Evolutionary conservation across 2,888 invertebrate species (phyloP), one percentile per base, ranked within the genome.

Genomic region (Balanococcus diminutus): DNA sequence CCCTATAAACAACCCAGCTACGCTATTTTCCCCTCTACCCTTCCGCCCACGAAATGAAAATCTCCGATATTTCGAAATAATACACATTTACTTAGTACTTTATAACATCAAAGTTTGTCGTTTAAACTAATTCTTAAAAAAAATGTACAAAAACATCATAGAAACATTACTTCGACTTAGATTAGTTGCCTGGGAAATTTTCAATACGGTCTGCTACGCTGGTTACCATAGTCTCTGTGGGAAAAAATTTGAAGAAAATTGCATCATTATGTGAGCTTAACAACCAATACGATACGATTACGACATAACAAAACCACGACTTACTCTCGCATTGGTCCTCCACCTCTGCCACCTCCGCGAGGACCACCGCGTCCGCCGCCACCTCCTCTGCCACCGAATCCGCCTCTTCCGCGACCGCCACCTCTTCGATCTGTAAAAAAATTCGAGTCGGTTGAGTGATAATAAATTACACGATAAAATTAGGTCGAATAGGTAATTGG

Each of bases 311-410:
- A 84, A 84, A 39, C 86, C 19, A 39, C 56, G 86, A 91, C 91
- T 46, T 91, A 91, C 88, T 92, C 90, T 89, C 92, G 89, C 92
- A 90, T 91, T 82, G 90, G 91, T 84, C 91, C 92, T 84, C 91
- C 92, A 86, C 91, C 89, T 28, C 92, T 91, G 82, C 91, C 89
- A 6, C 90, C 89, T 9, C 91, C 90, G 31, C 90, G 89, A 84
- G 90, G 90, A 22, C 89, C 89, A 87, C 91, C 89, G 87, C 90
- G 90, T 42, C 90, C 90, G 36, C 90, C 90, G n/a, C 91, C 90
- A 87, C 90, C 90, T 87, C 90, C 91, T 14, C 91, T 90, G 39
- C 91, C 90, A 67, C 90, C 89, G 56, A 89, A 89, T 16, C 90
- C 90, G 86, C 90, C 90, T 36, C 90, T 89, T 84, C 89, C 89